Conservation (phyloP, 1,140 invertebrate species). For the Sinonovacula constricta region DNA sequence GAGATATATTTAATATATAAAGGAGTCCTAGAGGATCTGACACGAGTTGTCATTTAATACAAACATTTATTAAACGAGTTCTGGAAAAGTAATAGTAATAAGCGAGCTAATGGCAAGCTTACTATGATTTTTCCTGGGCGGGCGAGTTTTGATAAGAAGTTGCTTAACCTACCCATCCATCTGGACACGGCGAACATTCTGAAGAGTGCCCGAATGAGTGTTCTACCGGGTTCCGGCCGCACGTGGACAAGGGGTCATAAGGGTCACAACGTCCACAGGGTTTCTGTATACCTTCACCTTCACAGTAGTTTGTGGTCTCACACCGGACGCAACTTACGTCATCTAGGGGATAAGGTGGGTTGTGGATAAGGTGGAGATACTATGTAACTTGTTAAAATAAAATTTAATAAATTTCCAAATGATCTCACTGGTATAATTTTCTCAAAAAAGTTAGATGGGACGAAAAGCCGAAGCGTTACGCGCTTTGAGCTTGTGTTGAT, state of each 20-base stretch:
- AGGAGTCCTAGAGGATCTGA: not conserved
- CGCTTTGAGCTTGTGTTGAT: not conserved
- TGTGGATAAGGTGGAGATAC: no score
- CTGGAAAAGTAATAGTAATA: no score
- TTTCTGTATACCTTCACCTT: constrained; percentile 57
- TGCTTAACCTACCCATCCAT: constrained; percentile 62
- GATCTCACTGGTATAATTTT: no score
- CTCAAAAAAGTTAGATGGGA: not conserved
- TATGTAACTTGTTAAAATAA: not conserved
- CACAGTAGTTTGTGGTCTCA: constrained; percentile 62
- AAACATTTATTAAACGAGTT: no score
- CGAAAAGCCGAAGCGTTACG: not conserved
- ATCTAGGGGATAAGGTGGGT: no score
- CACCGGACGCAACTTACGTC: constrained; percentile 65
- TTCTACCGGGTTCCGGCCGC: constrained; percentile 63
- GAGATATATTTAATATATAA: no score
- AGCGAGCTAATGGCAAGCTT: not conserved
- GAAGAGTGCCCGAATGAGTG: constrained; percentile 64
- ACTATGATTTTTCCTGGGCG: no score
- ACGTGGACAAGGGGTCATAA: constrained; percentile 53
- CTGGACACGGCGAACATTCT: constrained; percentile 62
- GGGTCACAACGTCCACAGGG: constrained; percentile 67
- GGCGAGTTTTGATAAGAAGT: not conserved
- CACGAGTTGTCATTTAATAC: no score
- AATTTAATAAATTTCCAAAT: not conserved